Base-by-base conservation (phyloP, 2,113 vertebrate species). In the Globicephala melas region DNA sequence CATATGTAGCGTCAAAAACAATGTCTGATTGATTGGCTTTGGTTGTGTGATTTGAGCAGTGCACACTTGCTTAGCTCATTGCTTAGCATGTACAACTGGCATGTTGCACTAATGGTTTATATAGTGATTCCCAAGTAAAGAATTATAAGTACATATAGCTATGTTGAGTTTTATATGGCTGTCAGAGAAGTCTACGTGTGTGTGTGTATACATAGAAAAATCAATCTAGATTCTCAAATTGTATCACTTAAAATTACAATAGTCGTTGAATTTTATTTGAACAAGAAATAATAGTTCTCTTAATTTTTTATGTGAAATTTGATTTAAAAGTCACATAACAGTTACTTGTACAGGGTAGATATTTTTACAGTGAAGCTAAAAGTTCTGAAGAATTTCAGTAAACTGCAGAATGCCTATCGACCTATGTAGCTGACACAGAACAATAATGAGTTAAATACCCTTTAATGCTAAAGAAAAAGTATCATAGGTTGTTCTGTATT, bases 331-430 rank as follows among this genome's bases (percentile, higher is more conserved):
- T 96, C 94, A 58, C 26, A 36, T 86, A 93, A 76, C 41, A 85
- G 1, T 82, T 41, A 82, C 96, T 97, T 96, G 88, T 96, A 94
- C 90, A 80, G 82, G 85, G 81, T 96, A 94, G 50, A 36, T 21
- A 28, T 89, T 97, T 94, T 96, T 88, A 21, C 55, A 28, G 41
- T 79, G 55, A 84, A 65, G 94, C 50, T 91, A 44, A 81, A 74
- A 74, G 26, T 97, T 95, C 41, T 98, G 71, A 96, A 93, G 91
- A 90, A 92, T 0, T 79, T n/a, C n/a, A 84, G 90, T 88, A 73
- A 50, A 90, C 83, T 63, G 63, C 96, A 91, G 67, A 85, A 94
- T 74, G n/a, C 94, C 58, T 58, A 74, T 74, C 83, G 74, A 89
- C 79, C 38, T 65, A 8, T 85, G 31, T 33, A 68, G 55, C 95